These are phyloP conservation scores for Macquaria australasica DNA, from an alignment of 2,113 vertebrate species.

Conservation along the genomic window DNA sequence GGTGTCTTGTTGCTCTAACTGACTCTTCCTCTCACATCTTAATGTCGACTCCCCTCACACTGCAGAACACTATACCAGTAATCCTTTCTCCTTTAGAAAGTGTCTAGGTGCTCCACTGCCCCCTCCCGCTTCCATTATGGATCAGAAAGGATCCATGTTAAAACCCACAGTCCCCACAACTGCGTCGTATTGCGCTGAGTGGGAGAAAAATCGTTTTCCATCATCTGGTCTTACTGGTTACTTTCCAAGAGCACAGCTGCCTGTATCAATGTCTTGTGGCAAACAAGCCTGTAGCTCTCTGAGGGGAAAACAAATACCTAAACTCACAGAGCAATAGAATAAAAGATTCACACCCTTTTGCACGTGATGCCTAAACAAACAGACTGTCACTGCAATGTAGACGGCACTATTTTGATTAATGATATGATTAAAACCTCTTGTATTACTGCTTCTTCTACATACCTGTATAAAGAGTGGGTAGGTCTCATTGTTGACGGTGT, in stretches of 20 bases:
- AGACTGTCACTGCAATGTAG: background rate
- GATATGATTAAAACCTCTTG: background rate
- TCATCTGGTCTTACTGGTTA: conserved; percentile 25
- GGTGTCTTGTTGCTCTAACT: background rate
- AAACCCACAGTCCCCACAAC: conserved; percentile 20
- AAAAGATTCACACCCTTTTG: background rate
- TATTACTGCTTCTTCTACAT: background rate
- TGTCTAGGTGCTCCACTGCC: background rate
- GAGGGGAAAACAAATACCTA: background rate
- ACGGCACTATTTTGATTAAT: background rate
- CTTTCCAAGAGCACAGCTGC: conserved; percentile 18
- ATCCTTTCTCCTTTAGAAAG: conserved; percentile 25
- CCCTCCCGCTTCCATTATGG: conserved; percentile 10
- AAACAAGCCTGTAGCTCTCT: background rate
- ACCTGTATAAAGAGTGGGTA: conserved; percentile 94
- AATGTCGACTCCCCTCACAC: conserved; percentile 1
- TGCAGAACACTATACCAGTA: background rate
- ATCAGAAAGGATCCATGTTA: conserved; percentile 12
- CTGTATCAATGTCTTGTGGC: background rate
- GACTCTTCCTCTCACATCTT: background rate
- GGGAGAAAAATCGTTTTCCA: conserved; percentile 10
- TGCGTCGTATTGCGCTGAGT: conserved; percentile 27
- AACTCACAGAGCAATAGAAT: no score
- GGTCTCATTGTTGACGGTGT: conserved; percentile 93
- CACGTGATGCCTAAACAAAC: background rate